Conservation (phyloP, 2,113 vertebrate species). For the Hepsetus odoe region DNA sequence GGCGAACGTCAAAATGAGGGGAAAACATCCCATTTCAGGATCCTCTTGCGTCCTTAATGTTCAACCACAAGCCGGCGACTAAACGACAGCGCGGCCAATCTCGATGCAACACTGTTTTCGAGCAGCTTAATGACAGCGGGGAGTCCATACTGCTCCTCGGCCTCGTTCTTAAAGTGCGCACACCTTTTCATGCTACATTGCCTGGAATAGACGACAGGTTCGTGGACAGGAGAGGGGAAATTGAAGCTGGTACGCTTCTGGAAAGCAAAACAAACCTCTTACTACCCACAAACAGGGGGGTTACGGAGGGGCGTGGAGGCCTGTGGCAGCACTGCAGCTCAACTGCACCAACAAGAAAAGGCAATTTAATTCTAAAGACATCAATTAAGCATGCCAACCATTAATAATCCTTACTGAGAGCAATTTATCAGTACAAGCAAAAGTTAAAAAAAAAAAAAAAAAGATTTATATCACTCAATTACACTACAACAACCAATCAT, state of each 20-base stretch:
- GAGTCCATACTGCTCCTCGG: constrained; percentile 66
- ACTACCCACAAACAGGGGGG: not conserved
- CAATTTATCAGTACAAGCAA: not conserved
- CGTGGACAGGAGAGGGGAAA: constrained; percentile 65
- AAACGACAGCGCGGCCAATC: constrained; percentile 59
- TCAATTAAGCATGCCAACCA: not conserved
- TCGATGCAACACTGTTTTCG: constrained; percentile 66
- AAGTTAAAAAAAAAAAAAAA: not conserved
- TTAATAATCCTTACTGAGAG: not conserved
- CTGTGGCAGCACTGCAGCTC: too few species aligned
- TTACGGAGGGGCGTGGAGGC: too few species aligned
- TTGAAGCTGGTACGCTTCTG: constrained; percentile 38
- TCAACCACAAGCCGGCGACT: constrained; percentile 75
- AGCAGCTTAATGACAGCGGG: constrained; percentile 79
- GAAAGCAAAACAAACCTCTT: constrained; percentile 55
- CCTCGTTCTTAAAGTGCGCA: constrained; percentile 57
- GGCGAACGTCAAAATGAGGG: constrained; percentile 68
- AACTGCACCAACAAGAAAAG: not conserved
- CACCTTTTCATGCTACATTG: constrained; percentile 79
- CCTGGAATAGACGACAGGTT: constrained; percentile 70
- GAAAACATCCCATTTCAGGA: constrained; percentile 64
- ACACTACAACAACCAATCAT: too few species aligned
- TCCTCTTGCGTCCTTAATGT: constrained; percentile 81
- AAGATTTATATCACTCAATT: not conserved
- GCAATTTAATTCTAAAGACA: not conserved